Evolutionary conservation across 2,797 vertebrate genomes (phyloP).

Genomic region (Apogon hyalosoma): DNA sequence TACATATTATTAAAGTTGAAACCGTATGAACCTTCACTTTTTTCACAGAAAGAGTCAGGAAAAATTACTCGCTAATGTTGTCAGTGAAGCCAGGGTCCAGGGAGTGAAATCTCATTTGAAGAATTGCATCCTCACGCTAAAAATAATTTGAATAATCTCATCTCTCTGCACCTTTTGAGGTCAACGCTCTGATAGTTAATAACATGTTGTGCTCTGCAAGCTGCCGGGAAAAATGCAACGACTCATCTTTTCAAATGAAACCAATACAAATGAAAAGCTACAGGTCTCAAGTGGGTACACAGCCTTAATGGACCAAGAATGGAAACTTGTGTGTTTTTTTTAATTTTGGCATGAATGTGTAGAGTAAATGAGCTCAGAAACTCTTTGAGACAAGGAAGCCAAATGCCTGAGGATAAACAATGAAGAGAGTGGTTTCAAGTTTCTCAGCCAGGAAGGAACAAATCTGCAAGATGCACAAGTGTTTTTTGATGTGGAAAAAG

Average conservation of each 20-base stretch:
- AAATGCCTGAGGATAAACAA: conserved; percentile 18
- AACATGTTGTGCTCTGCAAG: conserved; percentile 30
- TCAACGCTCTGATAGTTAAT: conserved; percentile 44
- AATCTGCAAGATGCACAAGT: conserved; percentile 25
- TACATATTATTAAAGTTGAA: no score
- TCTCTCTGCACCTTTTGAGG: conserved; percentile 31
- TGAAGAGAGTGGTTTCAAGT: conserved; percentile 20
- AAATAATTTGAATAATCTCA: conserved; percentile 44
- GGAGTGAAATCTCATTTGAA: conserved; percentile 35
- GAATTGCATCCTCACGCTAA: conserved; percentile 13
- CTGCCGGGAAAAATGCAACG: conserved; percentile 12
- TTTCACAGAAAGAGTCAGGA: background rate
- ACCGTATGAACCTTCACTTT: no score
- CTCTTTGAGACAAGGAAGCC: conserved; percentile 34
- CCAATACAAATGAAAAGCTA: conserved; percentile 34
- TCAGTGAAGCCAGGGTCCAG: background rate
- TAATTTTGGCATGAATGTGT: conserved; percentile 42
- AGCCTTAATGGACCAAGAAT: conserved; percentile 21
- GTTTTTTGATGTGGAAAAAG: conserved; percentile 39
- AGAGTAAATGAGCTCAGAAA: conserved; percentile 40
- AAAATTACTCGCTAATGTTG: conserved; percentile 3
- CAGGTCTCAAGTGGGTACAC: conserved; percentile 8
- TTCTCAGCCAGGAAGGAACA: conserved; percentile 34
- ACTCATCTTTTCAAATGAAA: conserved; percentile 49
- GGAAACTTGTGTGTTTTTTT: conserved; percentile 17